Evolutionary conservation across 2,797 vertebrate species (phyloP).

Genomic region (Merluccius polli): DNA sequence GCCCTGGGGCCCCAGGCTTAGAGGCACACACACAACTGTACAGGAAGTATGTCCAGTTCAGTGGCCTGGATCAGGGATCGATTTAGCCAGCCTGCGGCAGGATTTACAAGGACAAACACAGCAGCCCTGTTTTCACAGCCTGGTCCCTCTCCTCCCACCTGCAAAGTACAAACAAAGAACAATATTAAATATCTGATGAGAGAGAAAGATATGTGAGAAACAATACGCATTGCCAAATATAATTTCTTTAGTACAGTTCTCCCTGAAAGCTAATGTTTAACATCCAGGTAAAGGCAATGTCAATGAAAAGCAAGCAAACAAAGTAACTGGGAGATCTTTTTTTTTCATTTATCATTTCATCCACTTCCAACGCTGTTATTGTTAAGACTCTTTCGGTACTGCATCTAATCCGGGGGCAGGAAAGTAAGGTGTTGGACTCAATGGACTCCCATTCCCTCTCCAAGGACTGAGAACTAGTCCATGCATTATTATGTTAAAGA

Average conservation of each 20-base stretch:
- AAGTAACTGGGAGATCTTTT: background rate
- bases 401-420: no score
- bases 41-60: constrained; percentile 17
- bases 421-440: background rate
- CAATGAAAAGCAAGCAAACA: background rate
- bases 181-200: constrained; percentile 9
- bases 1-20: constrained; percentile 41
- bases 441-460: no score
- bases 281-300: background rate
- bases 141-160: constrained; percentile 34
- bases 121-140: constrained; percentile 8
- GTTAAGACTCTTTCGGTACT: background rate
- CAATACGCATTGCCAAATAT: background rate
- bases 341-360: background rate
- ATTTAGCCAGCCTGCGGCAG: constrained; percentile 20
- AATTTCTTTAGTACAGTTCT: background rate
- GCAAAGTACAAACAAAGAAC: constrained; percentile 24
- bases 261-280: background rate
- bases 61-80: constrained; percentile 20
- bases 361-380: background rate
- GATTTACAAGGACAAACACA: constrained; percentile 16
- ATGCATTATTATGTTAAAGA: background rate
- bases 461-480: background rate
- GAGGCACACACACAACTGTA: constrained; percentile 15
- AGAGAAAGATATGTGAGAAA: background rate